Evolutionary conservation across 2,888 invertebrate genomes (phyloP).

Genomic region (Pristionchus entomophagus): DNA sequence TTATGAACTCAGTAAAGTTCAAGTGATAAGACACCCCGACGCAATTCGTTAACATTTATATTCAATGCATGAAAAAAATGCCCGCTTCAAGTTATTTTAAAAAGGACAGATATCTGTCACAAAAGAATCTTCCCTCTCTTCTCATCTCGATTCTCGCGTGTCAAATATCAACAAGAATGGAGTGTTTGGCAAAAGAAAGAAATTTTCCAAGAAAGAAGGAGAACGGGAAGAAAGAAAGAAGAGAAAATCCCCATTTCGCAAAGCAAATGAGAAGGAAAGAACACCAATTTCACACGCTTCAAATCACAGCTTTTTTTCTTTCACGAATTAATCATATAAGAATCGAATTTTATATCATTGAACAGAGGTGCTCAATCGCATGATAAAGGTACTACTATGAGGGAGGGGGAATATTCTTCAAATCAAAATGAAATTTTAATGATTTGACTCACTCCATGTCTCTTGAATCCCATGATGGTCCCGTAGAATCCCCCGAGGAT

Average conservation of each 20-base stretch:
- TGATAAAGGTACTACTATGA: no score
- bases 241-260: neutral
- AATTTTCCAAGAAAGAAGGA: neutral
- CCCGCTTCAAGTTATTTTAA: no score
- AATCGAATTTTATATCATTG: no score
- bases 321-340: no score
- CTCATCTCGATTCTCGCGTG: neutral
- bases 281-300: neutral
- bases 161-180: neutral
- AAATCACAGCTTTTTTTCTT: neutral
- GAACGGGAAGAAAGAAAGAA: conserved; percentile 15
- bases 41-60: no score
- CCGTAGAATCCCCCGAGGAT: neutral
- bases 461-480: conserved; percentile 30
- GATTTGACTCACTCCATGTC: conserved; percentile 21
- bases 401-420: no score
- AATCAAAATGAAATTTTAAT: no score
- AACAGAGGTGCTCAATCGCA: no score
- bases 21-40: no score
- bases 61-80: no score
- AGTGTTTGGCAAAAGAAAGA: neutral
- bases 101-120: no score
- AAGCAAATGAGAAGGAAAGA: neutral
- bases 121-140: neutral
- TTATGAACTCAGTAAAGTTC: no score